Evolutionary conservation across 2,113 vertebrate species (phyloP).

Genomic region (Clarias magur): DNA sequence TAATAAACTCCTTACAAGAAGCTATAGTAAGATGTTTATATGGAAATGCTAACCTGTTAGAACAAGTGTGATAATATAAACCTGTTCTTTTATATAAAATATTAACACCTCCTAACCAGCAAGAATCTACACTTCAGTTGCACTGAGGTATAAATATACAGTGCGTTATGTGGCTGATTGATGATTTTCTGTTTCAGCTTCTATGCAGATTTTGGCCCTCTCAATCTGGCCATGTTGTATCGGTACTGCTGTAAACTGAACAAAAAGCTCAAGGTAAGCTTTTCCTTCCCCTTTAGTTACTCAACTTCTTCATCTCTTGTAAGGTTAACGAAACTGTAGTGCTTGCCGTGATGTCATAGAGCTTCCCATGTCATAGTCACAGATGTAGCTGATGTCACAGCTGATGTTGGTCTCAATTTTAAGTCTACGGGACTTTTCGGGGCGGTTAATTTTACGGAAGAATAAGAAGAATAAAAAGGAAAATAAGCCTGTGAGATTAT

Average conservation of each 20-base stretch:
- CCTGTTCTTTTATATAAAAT: neutral
- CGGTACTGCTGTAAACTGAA: slow-evolving; percentile 92
- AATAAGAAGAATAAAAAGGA: no score
- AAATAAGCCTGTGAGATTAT: no score
- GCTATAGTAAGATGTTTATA: neutral
- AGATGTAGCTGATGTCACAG: no score
- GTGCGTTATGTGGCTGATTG: neutral
- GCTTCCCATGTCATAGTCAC: no score
- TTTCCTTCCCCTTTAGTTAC: neutral
- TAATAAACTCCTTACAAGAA: neutral
- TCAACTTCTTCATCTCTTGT: neutral
- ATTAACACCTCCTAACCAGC: no score
- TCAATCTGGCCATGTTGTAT: slow-evolving; percentile 92
- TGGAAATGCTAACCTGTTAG: neutral
- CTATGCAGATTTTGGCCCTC: slow-evolving; percentile 92
- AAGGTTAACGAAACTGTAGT: neutral
- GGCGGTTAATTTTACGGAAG: no score
- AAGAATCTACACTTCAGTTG: neutral
- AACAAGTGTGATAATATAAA: neutral
- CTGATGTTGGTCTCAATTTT: no score
- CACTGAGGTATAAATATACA: no score
- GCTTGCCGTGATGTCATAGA: no score
- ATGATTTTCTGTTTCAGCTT: slow-evolving; percentile 74
- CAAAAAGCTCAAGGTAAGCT: slow-evolving; percentile 89
- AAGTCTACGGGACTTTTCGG: no score